phyloP scores from a whole-genome alignment of 2,113 vertebrate species.

The Dendropsophus ebraccatus region DNA sequence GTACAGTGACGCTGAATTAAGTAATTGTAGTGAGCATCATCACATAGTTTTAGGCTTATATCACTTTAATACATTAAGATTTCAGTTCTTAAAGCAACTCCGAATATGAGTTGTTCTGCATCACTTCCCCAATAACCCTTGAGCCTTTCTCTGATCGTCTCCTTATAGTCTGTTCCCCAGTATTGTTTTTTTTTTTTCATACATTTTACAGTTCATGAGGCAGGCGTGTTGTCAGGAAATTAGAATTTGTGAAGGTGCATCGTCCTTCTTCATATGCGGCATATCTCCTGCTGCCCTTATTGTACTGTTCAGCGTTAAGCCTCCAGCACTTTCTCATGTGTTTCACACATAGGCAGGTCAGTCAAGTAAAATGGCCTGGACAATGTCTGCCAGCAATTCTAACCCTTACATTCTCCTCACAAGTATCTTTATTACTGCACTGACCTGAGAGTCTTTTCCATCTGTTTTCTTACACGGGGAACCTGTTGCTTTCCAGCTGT shows the following conservation, averaged over 20 bases:
- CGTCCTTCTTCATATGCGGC: conserved; percentile 6
- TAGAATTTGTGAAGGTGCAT: conserved; percentile 4
- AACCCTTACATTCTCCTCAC: not conserved
- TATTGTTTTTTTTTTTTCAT: not conserved
- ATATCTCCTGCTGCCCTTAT: conserved; percentile 35
- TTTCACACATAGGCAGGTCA: conserved; percentile 46
- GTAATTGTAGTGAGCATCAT: not conserved
- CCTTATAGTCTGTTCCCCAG: not conserved
- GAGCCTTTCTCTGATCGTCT: not conserved
- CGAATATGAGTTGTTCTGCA: not conserved
- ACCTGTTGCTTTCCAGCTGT: conserved; percentile 22
- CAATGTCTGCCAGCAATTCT: conserved; percentile 14
- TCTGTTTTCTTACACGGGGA: conserved; percentile 21
- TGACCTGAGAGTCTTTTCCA: conserved; percentile 10
- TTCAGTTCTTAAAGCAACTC: not conserved
- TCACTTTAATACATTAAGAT: not conserved
- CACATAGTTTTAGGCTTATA: not conserved
- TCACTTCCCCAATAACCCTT: not conserved
- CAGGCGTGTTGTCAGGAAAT: conserved; percentile 23
- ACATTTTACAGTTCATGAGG: conserved; percentile 15
- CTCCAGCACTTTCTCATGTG: conserved; percentile 29
- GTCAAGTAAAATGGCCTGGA: conserved; percentile 39
- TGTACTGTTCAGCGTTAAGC: conserved; percentile 26
- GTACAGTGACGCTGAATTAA: not conserved
- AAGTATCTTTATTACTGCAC: conserved; percentile 36